These are phyloP conservation scores for Drosophila watanabei DNA, from an alignment of 1,140 invertebrate species.

Conservation along the genomic window DNA sequence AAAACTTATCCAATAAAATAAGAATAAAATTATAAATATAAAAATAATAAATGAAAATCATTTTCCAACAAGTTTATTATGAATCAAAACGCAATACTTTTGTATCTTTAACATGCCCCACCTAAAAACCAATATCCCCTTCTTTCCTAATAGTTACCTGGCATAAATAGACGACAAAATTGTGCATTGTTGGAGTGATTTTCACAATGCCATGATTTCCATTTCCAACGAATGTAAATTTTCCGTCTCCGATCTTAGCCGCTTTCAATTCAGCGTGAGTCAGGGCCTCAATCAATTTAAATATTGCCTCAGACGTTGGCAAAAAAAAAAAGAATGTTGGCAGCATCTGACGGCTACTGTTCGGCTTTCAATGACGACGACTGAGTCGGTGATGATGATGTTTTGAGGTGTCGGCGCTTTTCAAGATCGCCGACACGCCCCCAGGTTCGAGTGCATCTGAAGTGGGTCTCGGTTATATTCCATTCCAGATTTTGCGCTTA, in stretches of 20 bases:
- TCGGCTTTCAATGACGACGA: constrained; percentile 26
- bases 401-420: constrained; percentile 54
- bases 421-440: constrained; percentile 41
- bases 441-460: constrained; percentile 36
- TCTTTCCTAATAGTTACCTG: not conserved
- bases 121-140: not conserved
- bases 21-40: not conserved
- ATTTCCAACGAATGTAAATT: constrained; percentile 45
- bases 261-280: constrained; percentile 33
- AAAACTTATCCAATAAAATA: not conserved
- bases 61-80: not conserved
- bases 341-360: constrained; percentile 45
- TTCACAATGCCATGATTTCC: constrained; percentile 37
- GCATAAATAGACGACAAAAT: constrained; percentile 30
- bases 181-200: constrained; percentile 25
- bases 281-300: constrained; percentile 42
- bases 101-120: too few species aligned
- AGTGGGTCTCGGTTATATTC: constrained; percentile 28
- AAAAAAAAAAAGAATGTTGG: constrained; percentile 40
- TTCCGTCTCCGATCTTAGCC: constrained; percentile 5
- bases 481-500: constrained; percentile 74
- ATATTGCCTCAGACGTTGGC: constrained; percentile 31
- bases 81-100: too few species aligned
- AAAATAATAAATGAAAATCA: not conserved
- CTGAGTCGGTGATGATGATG: constrained; percentile 32